A percentile compares a stretch with the other conserved stretches of the same genome.
Evolutionary conservation across 2,888 invertebrate genomes (phyloP).

Genomic region (Eumacrocentrus americanus): DNA sequence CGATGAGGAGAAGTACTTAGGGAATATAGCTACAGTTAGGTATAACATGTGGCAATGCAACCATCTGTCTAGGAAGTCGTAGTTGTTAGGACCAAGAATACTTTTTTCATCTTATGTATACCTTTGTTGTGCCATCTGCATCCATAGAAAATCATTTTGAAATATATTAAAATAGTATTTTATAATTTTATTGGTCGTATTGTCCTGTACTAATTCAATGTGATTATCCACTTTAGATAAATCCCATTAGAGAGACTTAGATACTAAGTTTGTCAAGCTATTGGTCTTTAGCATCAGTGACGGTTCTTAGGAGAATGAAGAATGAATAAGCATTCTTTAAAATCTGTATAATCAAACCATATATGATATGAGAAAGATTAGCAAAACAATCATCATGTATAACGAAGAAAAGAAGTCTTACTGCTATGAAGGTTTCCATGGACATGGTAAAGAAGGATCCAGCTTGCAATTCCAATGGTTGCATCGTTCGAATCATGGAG

Average conservation of each 20-base stretch:
- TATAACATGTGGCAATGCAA: no score
- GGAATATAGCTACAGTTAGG: no score
- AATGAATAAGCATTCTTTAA: constrained; percentile 46
- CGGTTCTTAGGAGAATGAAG: constrained; percentile 40
- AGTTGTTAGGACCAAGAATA: no score
- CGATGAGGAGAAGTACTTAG: no score
- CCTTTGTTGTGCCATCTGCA: constrained; percentile 8
- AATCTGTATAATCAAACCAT: constrained; percentile 36
- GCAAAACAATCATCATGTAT: not conserved
- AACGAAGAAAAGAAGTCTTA: constrained; percentile 25
- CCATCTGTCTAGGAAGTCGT: no score
- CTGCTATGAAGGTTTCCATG: constrained; percentile 45
- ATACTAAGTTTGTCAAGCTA: not conserved
- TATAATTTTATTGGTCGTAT: not conserved
- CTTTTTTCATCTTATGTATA: no score
- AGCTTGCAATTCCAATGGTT: constrained; percentile 41
- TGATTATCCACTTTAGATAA: no score
- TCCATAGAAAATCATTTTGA: not conserved
- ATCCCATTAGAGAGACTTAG: no score
- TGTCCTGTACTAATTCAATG: not conserved
- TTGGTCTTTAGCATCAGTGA: constrained; percentile 12
- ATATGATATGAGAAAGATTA: not conserved
- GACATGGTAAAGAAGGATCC: constrained; percentile 45
- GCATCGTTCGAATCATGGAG: constrained; percentile 41
- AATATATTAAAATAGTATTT: not conserved